Base-by-base conservation (phyloP, 1,140 invertebrate genomes). In the Condylostylus longicornis region DNA sequence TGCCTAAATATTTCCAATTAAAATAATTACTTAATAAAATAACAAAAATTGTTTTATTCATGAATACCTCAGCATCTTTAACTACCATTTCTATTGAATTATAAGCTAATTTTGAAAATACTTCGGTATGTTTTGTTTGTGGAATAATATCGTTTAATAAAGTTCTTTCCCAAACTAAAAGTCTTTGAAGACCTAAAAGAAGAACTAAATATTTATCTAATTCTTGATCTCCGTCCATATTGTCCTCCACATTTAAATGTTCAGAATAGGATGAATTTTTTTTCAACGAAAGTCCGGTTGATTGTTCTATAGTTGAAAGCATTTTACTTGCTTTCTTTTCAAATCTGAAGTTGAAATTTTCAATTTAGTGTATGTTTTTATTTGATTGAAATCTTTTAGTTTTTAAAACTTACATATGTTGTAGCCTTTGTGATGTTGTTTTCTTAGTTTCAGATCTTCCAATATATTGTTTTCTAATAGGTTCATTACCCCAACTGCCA, bases 311-410 rank as follows among this genome's bases (percentile, higher is more conserved):
- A 9, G 81, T 84, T 50, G 83, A 81, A 0, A 83, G 83, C 1
- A 82, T 86, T 58, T 82, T 81, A 40, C 82, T 84, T 1, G 87
- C 86, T 54, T 86, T 83, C 46, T 82, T 83, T 48, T 88, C 83
- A 32, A 86, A 70, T 14, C 76, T 82, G 14, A 21, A 30, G 17
- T 12, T 14, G 10, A 6, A 18, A 33, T 14, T 15, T 18, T 29
- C 23, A 12, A n/a, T 25, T 25, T 25, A 25, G 23, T n/a, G 7
- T 25, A n/a, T 25, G n/a, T 25, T 25, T 25, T 25, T 25, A n/a
- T n/a, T n/a, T n/a, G n/a, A n/a, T n/a, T n/a, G n/a, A n/a, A n/a
- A n/a, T n/a, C n/a, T n/a, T n/a, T n/a, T n/a, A n/a, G n/a, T n/a
- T n/a, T n/a, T n/a, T n/a, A n/a, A n/a, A n/a, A 43, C 45, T 48